A percentile compares a stretch with the other conserved stretches of the same genome.
phyloP scores from a whole-genome alignment of 2,113 vertebrate species.

The Anguilla japonica region DNA sequence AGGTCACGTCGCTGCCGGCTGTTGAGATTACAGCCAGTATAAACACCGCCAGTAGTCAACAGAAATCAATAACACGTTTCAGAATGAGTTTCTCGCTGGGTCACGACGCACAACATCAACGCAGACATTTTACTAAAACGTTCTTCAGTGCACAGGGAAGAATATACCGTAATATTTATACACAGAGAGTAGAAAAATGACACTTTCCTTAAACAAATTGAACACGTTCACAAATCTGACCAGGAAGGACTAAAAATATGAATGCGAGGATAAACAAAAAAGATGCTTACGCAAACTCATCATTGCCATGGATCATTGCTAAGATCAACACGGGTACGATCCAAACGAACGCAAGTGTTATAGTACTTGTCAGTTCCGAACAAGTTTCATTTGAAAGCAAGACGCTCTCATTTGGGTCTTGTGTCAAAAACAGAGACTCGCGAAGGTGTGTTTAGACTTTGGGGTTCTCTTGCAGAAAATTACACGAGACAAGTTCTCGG shows the following conservation, averaged over 20 bases:
- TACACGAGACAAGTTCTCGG: background rate
- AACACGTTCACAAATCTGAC: background rate
- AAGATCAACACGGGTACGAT: background rate
- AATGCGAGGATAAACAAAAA: background rate
- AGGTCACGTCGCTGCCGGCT: slow-evolving; percentile 30
- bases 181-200: too few relatives aligned
- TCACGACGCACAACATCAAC: background rate
- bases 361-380: background rate
- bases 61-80: slow-evolving; percentile 4
- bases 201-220: too few relatives aligned
- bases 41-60: slow-evolving; percentile 15
- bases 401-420: background rate
- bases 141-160: background rate
- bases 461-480: background rate
- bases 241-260: background rate
- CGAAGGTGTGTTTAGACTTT: slow-evolving; percentile 5
- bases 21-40: slow-evolving; percentile 6
- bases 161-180: background rate
- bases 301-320: background rate
- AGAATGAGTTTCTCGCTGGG: background rate
- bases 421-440: background rate
- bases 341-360: background rate
- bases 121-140: background rate
- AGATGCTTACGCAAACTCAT: background rate
- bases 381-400: slow-evolving; percentile 3